Percentiles rank a stretch among this genome's conserved stretches.
These are phyloP conservation scores for Hyperoplus immaculatus DNA, from an alignment of 2,797 vertebrate species.

Conservation along the genomic window DNA sequence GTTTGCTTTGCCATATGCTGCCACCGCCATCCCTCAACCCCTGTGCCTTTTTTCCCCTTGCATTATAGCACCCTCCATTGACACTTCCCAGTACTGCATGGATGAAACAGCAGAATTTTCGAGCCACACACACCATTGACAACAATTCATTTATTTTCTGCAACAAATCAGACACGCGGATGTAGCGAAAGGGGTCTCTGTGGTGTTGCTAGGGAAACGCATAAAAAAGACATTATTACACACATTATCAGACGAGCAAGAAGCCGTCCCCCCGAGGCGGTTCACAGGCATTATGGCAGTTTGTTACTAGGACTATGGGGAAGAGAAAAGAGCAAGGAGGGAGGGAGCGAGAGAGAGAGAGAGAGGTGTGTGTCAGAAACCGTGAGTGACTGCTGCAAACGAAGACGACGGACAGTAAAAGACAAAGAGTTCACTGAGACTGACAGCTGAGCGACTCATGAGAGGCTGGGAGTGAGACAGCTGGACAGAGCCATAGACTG, in stretches of 20 bases:
- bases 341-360: not conserved
- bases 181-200: conserved; percentile 55
- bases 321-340: conserved; percentile 19
- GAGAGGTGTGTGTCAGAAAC: conserved; percentile 19
- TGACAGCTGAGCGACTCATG: conserved; percentile 46
- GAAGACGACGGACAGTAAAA: conserved; percentile 49
- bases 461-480: conserved; percentile 36
- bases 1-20: conserved; percentile 17
- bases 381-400: conserved; percentile 42
- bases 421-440: conserved; percentile 44
- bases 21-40: not conserved
- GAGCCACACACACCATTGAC: conserved; percentile 42
- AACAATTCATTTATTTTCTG: conserved; percentile 37
- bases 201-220: conserved; percentile 72
- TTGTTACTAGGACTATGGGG: conserved; percentile 43
- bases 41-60: conserved; percentile 56
- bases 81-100: conserved; percentile 55
- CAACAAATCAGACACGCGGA: conserved; percentile 52
- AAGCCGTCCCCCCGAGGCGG: conserved; percentile 46
- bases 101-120: conserved; percentile 81
- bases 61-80: conserved; percentile 81
- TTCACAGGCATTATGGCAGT: conserved; percentile 59
- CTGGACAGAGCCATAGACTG: conserved; percentile 38
- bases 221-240: conserved; percentile 65
- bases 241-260: conserved; percentile 67